These are phyloP conservation scores for Entomyzon cyanotis DNA, from an alignment of 2,113 vertebrate genomes.

Conservation along the genomic window DNA sequence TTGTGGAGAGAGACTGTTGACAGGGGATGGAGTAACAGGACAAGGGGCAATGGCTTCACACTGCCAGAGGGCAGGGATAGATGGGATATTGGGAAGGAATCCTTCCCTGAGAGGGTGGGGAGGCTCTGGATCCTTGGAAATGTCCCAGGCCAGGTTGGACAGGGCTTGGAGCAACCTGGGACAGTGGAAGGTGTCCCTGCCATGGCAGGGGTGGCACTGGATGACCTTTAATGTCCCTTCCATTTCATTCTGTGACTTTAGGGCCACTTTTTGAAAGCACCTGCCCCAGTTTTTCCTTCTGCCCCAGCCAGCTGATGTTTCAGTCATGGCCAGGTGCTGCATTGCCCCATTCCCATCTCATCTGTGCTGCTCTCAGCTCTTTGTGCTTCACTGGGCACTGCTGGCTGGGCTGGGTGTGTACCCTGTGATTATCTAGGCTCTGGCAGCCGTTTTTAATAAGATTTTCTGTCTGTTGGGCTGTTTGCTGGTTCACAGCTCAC, in stretches of 20 bases:
- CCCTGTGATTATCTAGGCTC: neutral
- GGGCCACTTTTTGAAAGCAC: neutral
- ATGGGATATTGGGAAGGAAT: neutral
- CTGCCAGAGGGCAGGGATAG: rapidly evolving
- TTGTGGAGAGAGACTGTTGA: neutral
- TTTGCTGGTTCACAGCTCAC: neutral
- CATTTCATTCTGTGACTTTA: neutral
- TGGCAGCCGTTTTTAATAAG: neutral
- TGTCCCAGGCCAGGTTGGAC: neutral
- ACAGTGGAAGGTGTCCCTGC: neutral
- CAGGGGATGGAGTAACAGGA: neutral
- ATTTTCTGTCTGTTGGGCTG: neutral
- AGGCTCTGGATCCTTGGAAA: neutral
- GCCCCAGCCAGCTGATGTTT: neutral
- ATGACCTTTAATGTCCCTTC: neutral
- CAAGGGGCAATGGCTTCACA: neutral
- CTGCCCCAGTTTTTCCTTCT: neutral
- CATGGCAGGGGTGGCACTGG: neutral
- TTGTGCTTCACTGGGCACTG: neutral
- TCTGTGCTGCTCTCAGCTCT: neutral
- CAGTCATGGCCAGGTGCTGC: neutral
- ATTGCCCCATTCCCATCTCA: neutral
- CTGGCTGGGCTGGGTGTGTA: neutral
- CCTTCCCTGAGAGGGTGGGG: neutral
- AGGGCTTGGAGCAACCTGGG: neutral